Base-by-base conservation (phyloP, 2,113 vertebrate genomes). In the Arvicanthis niloticus region DNA sequence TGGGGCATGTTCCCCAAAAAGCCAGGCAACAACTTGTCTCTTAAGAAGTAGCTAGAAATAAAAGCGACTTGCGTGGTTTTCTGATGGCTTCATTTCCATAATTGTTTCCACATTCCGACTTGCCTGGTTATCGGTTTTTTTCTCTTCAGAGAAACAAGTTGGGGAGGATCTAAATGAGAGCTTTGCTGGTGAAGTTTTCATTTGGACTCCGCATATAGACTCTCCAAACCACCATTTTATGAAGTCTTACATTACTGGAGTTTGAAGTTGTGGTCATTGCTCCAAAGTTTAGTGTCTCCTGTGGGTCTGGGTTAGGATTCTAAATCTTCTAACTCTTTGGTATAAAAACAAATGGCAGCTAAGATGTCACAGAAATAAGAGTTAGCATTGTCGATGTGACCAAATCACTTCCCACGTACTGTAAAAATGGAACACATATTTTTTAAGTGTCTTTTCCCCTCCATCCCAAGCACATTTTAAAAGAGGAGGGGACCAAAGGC, bases 141-240 rank as follows among this genome's bases (percentile, higher is more conserved):
- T 72, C 13, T 22, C 53, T 60, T 98, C 96, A 95, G 96, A 98
- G 98, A 98, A 95, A 96, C 94, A 97, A 96, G 98, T 98, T 98
- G 97, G 98, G 97, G 97, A 98, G 96, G 80, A 90, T 97, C 91
- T 98, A 99, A 99, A 99, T 99, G 98, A 99, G 97, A 98, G 98
- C 98, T 98, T 99, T 98, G 98, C 98, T 98, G 24, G 70, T 96
- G 89, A 98, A 98, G 94, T 97, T 98, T 98, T 98, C 98, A 98
- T 98, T 98, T 98, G 97, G 97, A 93, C 95, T 98, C 98, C 97
- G 97, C 98, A 98, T 99, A 98, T 98, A 99, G 98, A 97, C 96
- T 98, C 97, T 97, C 97, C 95, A 98, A 98, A 97, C 98, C 98
- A 97, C 98, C 98, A 98, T 98, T 98, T 98, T 96, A 97, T 98